These are phyloP conservation scores for Globodera rostochiensis DNA, from an alignment of 1,140 invertebrate genomes.

Conservation along the genomic window DNA sequence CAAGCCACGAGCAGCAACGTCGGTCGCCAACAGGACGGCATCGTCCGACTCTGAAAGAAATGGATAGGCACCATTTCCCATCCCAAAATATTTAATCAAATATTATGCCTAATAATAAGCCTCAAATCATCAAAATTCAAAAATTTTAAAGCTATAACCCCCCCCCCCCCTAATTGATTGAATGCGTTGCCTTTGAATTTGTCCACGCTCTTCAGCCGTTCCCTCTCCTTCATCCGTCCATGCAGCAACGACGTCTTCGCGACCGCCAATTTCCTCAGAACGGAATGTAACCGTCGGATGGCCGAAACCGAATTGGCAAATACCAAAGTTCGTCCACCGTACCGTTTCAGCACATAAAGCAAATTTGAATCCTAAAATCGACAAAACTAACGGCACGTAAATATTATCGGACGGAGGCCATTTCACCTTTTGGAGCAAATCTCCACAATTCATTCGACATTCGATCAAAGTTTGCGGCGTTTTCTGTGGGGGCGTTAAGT, in stretches of 20 bases:
- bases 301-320: slow-evolving; percentile 96
- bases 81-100: too few relatives aligned
- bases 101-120: too few relatives aligned
- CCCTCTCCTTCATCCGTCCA: slow-evolving; percentile 90
- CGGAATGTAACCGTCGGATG: slow-evolving; percentile 79
- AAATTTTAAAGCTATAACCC: too few relatives aligned
- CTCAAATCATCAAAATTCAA: too few relatives aligned
- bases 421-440: slow-evolving; percentile 75
- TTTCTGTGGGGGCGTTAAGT: slow-evolving; percentile 77
- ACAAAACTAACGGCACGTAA: neutral
- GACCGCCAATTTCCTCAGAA: slow-evolving; percentile 78
- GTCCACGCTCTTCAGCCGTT: slow-evolving; percentile 90
- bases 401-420: neutral
- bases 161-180: slow-evolving; percentile 48
- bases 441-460: slow-evolving; percentile 73
- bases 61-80: too few relatives aligned
- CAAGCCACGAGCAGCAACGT: slow-evolving; percentile 92
- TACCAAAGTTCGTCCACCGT: slow-evolving; percentile 86
- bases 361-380: slow-evolving; percentile 78
- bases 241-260: slow-evolving; percentile 79
- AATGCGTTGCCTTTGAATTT: slow-evolving; percentile 75
- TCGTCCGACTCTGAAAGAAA: slow-evolving; percentile 64
- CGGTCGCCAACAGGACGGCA: slow-evolving; percentile 87
- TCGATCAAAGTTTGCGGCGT: slow-evolving; percentile 82
- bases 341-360: slow-evolving; percentile 84